Evolutionary conservation across 2,113 vertebrate species (phyloP).

Genomic region (Paedocypris sp.): DNA sequence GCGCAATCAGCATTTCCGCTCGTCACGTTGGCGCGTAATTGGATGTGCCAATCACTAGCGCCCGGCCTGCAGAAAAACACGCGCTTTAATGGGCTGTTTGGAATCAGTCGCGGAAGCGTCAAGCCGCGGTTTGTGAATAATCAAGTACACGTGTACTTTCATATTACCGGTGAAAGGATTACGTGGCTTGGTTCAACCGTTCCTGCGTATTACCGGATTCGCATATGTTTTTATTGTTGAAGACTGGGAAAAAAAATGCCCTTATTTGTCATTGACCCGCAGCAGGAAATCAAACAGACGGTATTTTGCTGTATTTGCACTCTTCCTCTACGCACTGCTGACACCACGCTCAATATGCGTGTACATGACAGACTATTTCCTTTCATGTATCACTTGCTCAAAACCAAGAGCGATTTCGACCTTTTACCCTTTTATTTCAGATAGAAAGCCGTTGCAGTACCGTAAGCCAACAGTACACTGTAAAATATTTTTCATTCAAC

Average conservation of each 20-base stretch:
- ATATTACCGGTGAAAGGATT: too few species aligned
- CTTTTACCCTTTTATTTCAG: conserved; percentile 11
- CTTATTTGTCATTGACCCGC: not conserved
- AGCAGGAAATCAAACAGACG: not conserved
- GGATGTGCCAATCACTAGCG: conserved; percentile 24
- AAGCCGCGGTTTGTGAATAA: too few species aligned
- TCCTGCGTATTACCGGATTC: too few species aligned
- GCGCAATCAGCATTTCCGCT: not conserved
- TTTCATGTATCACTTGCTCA: conserved; percentile 21
- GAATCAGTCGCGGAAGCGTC: not conserved
- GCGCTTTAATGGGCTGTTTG: not conserved
- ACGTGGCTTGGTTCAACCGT: not conserved
- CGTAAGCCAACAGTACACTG: too few species aligned
- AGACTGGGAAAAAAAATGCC: too few species aligned
- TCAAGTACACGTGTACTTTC: too few species aligned
- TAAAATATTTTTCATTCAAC: too few species aligned
- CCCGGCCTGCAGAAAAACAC: not conserved
- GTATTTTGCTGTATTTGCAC: not conserved
- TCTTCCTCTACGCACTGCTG: conserved; percentile 1
- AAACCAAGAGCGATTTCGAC: conserved; percentile 17
- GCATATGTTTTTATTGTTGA: too few species aligned
- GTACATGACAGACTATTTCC: conserved; percentile 11
- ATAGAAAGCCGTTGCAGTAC: not conserved
- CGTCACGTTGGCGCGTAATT: conserved; percentile 15
- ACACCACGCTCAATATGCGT: conserved; percentile 12